Conservation (phyloP, 2,797 vertebrate genomes). For the Tachyglossus aculeatus region DNA sequence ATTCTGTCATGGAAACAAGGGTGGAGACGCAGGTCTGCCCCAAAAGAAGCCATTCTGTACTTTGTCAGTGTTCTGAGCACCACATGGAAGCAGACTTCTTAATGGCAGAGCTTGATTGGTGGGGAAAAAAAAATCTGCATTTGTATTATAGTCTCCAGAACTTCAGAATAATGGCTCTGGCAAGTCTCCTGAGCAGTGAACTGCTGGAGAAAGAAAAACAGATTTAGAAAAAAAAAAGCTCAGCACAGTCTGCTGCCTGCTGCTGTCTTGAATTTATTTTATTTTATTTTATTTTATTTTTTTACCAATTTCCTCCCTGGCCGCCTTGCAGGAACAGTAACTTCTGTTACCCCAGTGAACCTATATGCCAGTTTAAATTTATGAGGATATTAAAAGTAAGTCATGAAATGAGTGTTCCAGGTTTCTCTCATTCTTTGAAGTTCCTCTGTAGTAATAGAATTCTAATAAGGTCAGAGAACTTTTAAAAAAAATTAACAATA, state of each 20-base stretch:
- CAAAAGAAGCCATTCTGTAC: too few relatives aligned
- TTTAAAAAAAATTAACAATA: too few relatives aligned
- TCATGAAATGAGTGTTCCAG: slow-evolving; percentile 18
- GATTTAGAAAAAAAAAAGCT: background rate
- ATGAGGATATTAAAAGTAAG: slow-evolving; percentile 36
- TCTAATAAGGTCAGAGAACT: accelerated
- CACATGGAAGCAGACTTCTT: too few relatives aligned
- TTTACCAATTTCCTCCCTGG: slow-evolving; percentile 8
- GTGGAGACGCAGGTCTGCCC: too few relatives aligned
- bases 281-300: background rate
- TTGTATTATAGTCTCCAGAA: too few relatives aligned
- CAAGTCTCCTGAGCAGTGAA: background rate
- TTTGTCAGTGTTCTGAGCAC: too few relatives aligned
- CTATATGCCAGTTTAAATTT: slow-evolving; percentile 43
- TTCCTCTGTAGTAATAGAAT: slow-evolving; percentile 8
- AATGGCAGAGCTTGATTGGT: too few relatives aligned
- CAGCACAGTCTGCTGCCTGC: background rate
- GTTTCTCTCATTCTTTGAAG: slow-evolving; percentile 18
- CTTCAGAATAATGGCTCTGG: too few relatives aligned
- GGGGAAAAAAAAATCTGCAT: too few relatives aligned
- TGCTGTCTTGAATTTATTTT: background rate
- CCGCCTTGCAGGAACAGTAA: slow-evolving; percentile 32
- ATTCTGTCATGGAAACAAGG: too few relatives aligned
- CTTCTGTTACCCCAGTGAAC: slow-evolving; percentile 13
- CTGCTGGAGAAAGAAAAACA: background rate